Percentiles rank a stretch among this genome's conserved stretches.
phyloP scores from a whole-genome alignment of 2,888 invertebrate species.

The Hymenopus coronatus region DNA sequence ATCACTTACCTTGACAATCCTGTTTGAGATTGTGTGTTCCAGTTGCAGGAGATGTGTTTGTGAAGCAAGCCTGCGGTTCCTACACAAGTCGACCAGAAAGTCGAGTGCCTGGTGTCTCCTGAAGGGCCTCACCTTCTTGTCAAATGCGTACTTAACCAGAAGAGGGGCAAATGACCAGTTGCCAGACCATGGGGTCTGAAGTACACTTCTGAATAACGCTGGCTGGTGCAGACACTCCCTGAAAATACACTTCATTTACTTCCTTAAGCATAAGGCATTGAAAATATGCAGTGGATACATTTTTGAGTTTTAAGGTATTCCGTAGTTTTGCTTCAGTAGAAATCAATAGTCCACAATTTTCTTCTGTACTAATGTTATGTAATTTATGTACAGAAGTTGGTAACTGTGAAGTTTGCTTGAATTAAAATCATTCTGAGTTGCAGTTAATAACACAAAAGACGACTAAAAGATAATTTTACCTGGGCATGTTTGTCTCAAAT shows the following conservation, averaged over 20 bases:
- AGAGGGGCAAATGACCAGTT: slow-evolving; percentile 58
- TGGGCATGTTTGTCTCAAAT: no score
- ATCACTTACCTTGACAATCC: slow-evolving; percentile 46
- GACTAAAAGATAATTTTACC: no score
- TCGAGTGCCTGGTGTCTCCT: slow-evolving; percentile 66
- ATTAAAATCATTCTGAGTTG: no score
- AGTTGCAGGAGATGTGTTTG: slow-evolving; percentile 42
- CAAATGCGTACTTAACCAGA: slow-evolving; percentile 60
- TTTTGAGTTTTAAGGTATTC: no score
- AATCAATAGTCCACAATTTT: no score
- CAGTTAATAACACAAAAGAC: no score
- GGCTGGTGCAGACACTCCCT: slow-evolving; percentile 63
- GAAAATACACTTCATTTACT: not conserved
- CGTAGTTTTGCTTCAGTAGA: no score
- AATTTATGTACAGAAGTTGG: no score
- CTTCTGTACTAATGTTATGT: no score
- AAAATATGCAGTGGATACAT: no score
- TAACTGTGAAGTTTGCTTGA: no score
- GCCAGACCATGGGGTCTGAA: slow-evolving; percentile 65
- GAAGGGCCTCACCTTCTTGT: slow-evolving; percentile 59
- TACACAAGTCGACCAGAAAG: slow-evolving; percentile 62
- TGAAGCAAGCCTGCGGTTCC: slow-evolving; percentile 53
- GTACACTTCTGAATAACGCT: slow-evolving; percentile 61
- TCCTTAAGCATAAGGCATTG: no score
- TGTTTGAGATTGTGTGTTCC: slow-evolving; percentile 43